A percentile compares a stretch with the other conserved stretches of the same genome.
These are phyloP conservation scores for Drosophila hydei DNA, from an alignment of 1,140 invertebrate genomes.

Conservation along the genomic window DNA sequence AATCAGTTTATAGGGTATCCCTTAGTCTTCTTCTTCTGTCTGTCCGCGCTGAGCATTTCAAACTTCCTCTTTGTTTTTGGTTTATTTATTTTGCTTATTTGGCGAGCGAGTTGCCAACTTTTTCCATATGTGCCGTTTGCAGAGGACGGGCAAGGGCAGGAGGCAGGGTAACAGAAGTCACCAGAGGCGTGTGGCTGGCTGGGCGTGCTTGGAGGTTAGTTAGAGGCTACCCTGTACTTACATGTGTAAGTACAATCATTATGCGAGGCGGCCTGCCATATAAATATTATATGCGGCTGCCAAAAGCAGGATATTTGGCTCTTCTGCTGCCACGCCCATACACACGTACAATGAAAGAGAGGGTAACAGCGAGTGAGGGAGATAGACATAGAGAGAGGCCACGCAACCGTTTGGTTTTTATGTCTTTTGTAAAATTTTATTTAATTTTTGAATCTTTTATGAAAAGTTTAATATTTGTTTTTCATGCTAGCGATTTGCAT, in stretches of 20 bases:
- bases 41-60: no score
- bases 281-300: conserved; percentile 51
- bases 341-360: background rate
- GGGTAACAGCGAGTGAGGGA: background rate
- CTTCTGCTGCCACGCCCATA: background rate
- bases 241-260: conserved; percentile 80
- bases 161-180: background rate
- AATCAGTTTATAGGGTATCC: background rate
- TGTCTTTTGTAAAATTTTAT: conserved; percentile 82
- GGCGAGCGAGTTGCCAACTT: conserved; percentile 68
- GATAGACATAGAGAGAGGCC: background rate
- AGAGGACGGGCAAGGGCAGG: background rate
- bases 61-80: conserved; percentile 20
- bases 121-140: conserved; percentile 24
- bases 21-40: no score
- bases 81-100: conserved; percentile 56
- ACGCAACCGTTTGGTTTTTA: conserved; percentile 76
- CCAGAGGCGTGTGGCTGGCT: background rate
- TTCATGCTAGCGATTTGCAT: conserved; percentile 82
- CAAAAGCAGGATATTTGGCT: background rate
- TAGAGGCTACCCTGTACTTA: conserved; percentile 62
- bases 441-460: conserved; percentile 82
- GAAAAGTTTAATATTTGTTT: conserved; percentile 83
- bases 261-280: conserved; percentile 53
- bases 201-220: conserved; percentile 27